Base-by-base conservation (phyloP, 2,888 invertebrate species). In the Hemistola chrysoprasaria region DNA sequence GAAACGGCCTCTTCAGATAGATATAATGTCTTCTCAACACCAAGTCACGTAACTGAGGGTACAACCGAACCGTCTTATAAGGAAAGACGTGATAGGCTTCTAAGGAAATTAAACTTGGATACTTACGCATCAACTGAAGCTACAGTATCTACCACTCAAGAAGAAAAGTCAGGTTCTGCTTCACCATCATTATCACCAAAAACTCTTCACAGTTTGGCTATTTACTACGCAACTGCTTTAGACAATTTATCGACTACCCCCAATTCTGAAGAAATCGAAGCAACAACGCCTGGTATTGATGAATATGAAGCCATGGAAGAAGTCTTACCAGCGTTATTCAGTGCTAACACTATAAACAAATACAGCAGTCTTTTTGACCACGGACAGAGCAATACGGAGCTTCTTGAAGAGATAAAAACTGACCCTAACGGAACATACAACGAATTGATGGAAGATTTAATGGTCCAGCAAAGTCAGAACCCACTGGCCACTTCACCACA, bases 141-240 rank as follows among this genome's bases (percentile, higher is more conserved):
- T 2, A 67, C 75, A 3, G 69, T 77, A 11, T 70, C 81, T 1
- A 84, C 83, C 5, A 71, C 84, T 5, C 79, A 87, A 9, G 90
- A 90, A 22, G 90, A 85, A 48, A 86, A 93, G 45, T 90, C 90
- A 22, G 94, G 93, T 2, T 76, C 94, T n/a, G 91, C 93, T 5
- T 94, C 94, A 1, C 92, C 93, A 8, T 94, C 95, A 0, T 91
- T 93, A 0, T 94, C 95, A 0, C 95, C 95, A 0, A 93, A 94
- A 65, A 94, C 95, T 0, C 80, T 95, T 6, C 94, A 95, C 56
- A 94, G 95, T 0, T 71, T 96, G 27, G 95, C 95, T 0, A 91
- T 94, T 51, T 96, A 95, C 65, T 95, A 95, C 65, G 95, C 95
- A 1, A 92, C 92, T 5, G 92, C 92, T 52, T 85, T 92, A 46